These are phyloP conservation scores for Notodromas monacha DNA, from an alignment of 2,888 invertebrate genomes.

Conservation along the genomic window DNA sequence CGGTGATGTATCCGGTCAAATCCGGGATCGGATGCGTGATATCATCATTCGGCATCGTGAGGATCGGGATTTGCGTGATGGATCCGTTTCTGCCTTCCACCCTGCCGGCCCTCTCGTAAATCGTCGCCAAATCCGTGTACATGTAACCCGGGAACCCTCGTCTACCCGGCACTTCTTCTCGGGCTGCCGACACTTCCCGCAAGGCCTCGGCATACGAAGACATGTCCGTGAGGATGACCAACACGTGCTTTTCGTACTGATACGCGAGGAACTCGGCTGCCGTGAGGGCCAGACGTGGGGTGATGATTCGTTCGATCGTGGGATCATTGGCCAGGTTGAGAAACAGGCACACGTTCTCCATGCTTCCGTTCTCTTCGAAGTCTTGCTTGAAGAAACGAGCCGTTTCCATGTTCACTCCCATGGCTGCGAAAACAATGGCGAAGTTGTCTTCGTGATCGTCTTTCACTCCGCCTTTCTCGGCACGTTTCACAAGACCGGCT, in stretches of 20 bases:
- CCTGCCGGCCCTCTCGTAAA: slow-evolving; percentile 95
- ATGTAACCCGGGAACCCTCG: slow-evolving; percentile 99
- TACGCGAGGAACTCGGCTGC: slow-evolving; percentile 98
- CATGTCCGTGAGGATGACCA: slow-evolving; percentile 97
- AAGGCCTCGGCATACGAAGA: slow-evolving; percentile 97
- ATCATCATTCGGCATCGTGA: slow-evolving; percentile 99
- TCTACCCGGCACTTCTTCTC: slow-evolving; percentile 97
- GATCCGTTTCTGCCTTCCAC: slow-evolving; percentile 96
- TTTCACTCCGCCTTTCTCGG: slow-evolving; percentile 61
- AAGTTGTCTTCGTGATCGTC: slow-evolving; percentile 95
- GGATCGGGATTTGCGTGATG: slow-evolving; percentile 96
- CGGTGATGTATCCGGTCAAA: slow-evolving; percentile 98
- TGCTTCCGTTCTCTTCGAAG: slow-evolving; percentile 73
- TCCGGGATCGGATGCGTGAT: slow-evolving; percentile 99
- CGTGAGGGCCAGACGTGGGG: slow-evolving; percentile 83
- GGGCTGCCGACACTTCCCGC: slow-evolving; percentile 87
- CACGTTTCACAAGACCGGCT: slow-evolving; percentile 59
- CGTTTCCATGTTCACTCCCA: slow-evolving; percentile 99
- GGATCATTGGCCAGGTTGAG: slow-evolving; percentile 98
- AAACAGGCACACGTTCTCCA: slow-evolving; percentile 99
- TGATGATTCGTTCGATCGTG: slow-evolving; percentile 97
- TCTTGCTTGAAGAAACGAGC: slow-evolving; percentile 99
- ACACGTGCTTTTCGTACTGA: slow-evolving; percentile 97
- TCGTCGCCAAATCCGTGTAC: slow-evolving; percentile 99
- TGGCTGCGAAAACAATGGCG: slow-evolving; percentile 98